phyloP scores from a whole-genome alignment of 2,888 invertebrate species.

The Ashinkailepas kermadecensis region DNA sequence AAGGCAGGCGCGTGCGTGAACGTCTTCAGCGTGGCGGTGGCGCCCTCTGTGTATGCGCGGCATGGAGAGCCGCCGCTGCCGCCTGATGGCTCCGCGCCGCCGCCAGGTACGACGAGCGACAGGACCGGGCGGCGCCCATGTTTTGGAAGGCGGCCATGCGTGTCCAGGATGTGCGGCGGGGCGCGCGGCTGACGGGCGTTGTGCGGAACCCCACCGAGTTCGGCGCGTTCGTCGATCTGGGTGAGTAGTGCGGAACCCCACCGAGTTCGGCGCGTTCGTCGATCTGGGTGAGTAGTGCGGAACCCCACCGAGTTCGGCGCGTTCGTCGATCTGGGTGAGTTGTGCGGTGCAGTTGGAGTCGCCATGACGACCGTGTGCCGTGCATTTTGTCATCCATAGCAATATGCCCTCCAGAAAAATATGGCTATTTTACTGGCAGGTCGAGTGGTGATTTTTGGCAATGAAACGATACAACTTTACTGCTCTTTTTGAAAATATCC shows the following conservation, averaged over 20 bases:
- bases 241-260: slow-evolving; percentile 61
- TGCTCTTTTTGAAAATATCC: too few species aligned
- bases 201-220: slow-evolving; percentile 80
- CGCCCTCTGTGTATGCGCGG: too few species aligned
- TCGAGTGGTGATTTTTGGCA: too few species aligned
- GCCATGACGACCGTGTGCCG: too few species aligned
- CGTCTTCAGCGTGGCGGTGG: too few species aligned
- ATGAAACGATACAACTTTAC: too few species aligned
- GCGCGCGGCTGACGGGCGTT: slow-evolving; percentile 51
- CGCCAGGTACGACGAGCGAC: background rate
- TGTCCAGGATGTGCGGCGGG: background rate
- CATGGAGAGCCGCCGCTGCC: too few species aligned
- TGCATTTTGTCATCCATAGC: too few species aligned
- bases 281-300: slow-evolving; percentile 54
- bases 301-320: slow-evolving; percentile 86
- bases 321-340: slow-evolving; percentile 60
- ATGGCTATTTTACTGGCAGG: too few species aligned
- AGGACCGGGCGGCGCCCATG: slow-evolving; percentile 9
- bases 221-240: slow-evolving; percentile 75
- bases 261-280: slow-evolving; percentile 85
- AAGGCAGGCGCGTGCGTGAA: too few species aligned
- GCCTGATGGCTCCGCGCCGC: background rate
- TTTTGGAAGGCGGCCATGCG: slow-evolving; percentile 6
- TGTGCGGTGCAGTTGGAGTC: slow-evolving; percentile 43
- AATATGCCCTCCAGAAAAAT: too few species aligned